Base-by-base conservation (phyloP, 1,140 invertebrate species). In the Caenorhabditis latens region DNA sequence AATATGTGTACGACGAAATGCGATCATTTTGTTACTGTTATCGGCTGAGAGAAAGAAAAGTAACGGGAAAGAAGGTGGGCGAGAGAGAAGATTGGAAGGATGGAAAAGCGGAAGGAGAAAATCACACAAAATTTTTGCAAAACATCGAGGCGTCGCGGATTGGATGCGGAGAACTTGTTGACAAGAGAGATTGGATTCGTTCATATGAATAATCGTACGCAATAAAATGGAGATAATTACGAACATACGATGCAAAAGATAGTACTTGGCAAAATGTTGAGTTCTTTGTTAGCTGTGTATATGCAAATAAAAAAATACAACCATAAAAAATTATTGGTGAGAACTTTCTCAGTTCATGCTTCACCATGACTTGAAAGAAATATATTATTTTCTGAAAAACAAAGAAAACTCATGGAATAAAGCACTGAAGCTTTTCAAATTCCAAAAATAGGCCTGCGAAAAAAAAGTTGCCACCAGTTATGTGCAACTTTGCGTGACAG, bases 391-490 rank as follows among this genome's bases (percentile, higher is more conserved):
- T 21, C 4, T 40, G 4, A 32, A 63, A 63, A 63, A 63, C 19
- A 2, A 32, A 63, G 11, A 32, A 32, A 32, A 40, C 24, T 13
- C 11, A 11, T 2, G 40, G 32, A 63, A 32, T 32, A 11, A 21
- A 9, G 11, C 14, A 32, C 32, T 63, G 0, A 7, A 63, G 24
- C 46, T 43, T 46, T 19, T 50, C 14, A 24, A 79, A 19, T 50
- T 79, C 46, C 46, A 79, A 53, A 79, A 79, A 79, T 79, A 79
- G 71, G 71, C 71, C 71, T 79, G 21, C 4, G 7, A 13, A 48
- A 79, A 79, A 7, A 79, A 79, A 46, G 7, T 79, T 79, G 71
- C 21, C 71, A 79, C 43, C 24, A 19, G 9, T 2, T 53, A 4
- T 24, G 71, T 79, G 71, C 46, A 50, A 3, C 21, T 9, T 21